Percentiles rank a stretch among this genome's conserved stretches.
These are phyloP conservation scores for Helicolenus hilgendorfi DNA, from an alignment of 2,797 vertebrate species.

Conservation along the genomic window DNA sequence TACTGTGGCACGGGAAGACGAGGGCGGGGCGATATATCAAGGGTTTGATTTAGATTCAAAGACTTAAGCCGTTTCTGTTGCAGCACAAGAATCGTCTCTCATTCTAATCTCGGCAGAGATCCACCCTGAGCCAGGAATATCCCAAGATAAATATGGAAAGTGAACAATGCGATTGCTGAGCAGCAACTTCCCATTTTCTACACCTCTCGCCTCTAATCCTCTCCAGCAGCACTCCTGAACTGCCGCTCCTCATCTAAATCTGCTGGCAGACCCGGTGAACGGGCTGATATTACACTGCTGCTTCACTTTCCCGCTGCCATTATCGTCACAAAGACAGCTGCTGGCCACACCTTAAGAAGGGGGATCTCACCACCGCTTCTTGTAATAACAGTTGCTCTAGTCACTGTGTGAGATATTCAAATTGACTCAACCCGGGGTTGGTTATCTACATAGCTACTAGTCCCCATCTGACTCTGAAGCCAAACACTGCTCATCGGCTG, in stretches of 20 bases:
- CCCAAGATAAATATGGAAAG: conserved; percentile 91
- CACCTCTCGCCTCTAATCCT: conserved; percentile 89
- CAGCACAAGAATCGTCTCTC: conserved; percentile 85
- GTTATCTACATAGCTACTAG: conserved; percentile 51
- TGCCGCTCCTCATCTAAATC: conserved; percentile 86
- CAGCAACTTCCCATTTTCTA: conserved; percentile 87
- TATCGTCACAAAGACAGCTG: conserved; percentile 63
- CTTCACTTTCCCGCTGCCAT: conserved; percentile 65
- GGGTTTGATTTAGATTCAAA: conserved; percentile 85
- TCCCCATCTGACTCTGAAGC: conserved; percentile 60
- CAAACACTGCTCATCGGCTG: conserved; percentile 44
- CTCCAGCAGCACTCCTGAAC: conserved; percentile 88
- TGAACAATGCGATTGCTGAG: conserved; percentile 92
- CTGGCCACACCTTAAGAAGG: conserved; percentile 64
- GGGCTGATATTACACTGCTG: conserved; percentile 77
- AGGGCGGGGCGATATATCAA: conserved; percentile 75
- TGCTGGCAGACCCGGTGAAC: conserved; percentile 78
- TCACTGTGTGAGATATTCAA: conserved; percentile 61
- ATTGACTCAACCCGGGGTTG: conserved; percentile 33
- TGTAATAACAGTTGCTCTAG: conserved; percentile 60
- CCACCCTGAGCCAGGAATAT: conserved; percentile 90
- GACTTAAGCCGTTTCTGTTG: conserved; percentile 87
- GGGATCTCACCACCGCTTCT: conserved; percentile 25
- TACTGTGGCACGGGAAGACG: conserved; percentile 50
- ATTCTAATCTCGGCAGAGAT: conserved; percentile 90